Evolutionary conservation across 1,140 invertebrate genomes (phyloP), one percentile per base, ranked within the genome.

Genomic region (Pollicipes pollicipes): DNA sequence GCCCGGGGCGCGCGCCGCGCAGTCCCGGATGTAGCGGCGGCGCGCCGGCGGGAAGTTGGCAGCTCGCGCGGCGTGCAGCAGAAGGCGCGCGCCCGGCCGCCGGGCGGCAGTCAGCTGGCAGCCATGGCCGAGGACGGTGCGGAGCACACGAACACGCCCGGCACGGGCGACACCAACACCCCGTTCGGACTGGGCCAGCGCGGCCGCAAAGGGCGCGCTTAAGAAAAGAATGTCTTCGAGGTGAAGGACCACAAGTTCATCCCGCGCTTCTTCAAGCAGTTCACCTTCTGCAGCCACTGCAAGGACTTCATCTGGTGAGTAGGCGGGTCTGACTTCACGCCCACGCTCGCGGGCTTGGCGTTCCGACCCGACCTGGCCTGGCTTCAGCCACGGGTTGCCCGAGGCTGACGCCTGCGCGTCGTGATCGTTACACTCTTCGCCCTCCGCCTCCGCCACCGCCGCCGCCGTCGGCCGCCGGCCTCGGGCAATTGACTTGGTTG

Each of bases 271-370:
- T 99, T 99, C 86, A 98, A 99, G 83, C 96, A 99, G 82, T 97
- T 97, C 24, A 99, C 97, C 28, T 99, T 99, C 82, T 99, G 96
- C 81, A 96, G 93, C 74, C 96, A 99, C 81, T 99, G 96, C 87
- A 99, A 98, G 84, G 97, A 99, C 83, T 99, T 99, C 81, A 97
- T 99, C 81, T 99, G 97, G 97, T 98, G 82, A 92, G 93, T 87
- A n/a, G 28, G 66, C n/a, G n/a, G n/a, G n/a, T n/a, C n/a, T n/a
- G n/a, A n/a, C n/a, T n/a, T n/a, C n/a, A n/a, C n/a, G n/a, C n/a
- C n/a, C n/a, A n/a, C n/a, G n/a, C n/a, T n/a, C n/a, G n/a, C n/a
- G n/a, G n/a, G n/a, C n/a, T n/a, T n/a, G n/a, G n/a, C n/a, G n/a
- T n/a, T n/a, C n/a, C n/a, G n/a, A n/a, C n/a, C n/a, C n/a, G n/a